These are phyloP conservation scores for Pristionchus mayeri DNA, from an alignment of 2,888 invertebrate species.

Conservation along the genomic window DNA sequence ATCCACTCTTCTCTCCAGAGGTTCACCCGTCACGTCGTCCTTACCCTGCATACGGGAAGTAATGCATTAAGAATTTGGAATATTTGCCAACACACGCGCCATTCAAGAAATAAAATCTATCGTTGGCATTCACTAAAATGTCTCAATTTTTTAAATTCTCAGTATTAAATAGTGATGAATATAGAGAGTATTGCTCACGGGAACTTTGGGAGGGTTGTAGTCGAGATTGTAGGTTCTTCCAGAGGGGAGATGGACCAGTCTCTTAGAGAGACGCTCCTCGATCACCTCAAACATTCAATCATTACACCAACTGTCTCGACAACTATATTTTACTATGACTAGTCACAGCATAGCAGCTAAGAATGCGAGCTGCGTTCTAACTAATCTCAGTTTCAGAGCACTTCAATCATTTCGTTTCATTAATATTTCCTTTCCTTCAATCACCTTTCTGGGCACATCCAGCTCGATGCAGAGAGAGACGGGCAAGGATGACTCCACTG, in stretches of 20 bases:
- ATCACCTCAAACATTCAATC: too few relatives aligned
- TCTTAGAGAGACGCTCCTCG: slow-evolving; percentile 46
- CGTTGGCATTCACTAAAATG: too few relatives aligned
- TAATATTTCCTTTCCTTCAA: neutral
- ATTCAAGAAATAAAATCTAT: too few relatives aligned
- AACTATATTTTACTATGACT: too few relatives aligned
- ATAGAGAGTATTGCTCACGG: neutral
- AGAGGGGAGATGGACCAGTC: slow-evolving; percentile 37
- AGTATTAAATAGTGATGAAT: too few relatives aligned
- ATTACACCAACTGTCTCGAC: too few relatives aligned
- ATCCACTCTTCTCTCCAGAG: slow-evolving; percentile 46
- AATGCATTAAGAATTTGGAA: too few relatives aligned
- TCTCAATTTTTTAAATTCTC: too few relatives aligned
- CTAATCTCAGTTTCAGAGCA: too few relatives aligned
- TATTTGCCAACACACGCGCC: too few relatives aligned
- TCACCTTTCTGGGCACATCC: slow-evolving; percentile 50
- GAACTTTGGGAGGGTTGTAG: slow-evolving; percentile 47
- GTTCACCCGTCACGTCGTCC: slow-evolving; percentile 49
- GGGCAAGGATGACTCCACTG: slow-evolving; percentile 35
- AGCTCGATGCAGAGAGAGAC: slow-evolving; percentile 49
- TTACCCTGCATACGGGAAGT: slow-evolving; percentile 47
- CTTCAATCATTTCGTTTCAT: neutral
- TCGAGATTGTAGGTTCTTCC: slow-evolving; percentile 50
- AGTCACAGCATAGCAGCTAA: too few relatives aligned
- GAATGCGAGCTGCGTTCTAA: too few relatives aligned